Evolutionary conservation across 92 coral and sea anemone species (phyloP), one percentile per base, ranked within the genome.

Genomic region (Epizoanthus fatuus): DNA sequence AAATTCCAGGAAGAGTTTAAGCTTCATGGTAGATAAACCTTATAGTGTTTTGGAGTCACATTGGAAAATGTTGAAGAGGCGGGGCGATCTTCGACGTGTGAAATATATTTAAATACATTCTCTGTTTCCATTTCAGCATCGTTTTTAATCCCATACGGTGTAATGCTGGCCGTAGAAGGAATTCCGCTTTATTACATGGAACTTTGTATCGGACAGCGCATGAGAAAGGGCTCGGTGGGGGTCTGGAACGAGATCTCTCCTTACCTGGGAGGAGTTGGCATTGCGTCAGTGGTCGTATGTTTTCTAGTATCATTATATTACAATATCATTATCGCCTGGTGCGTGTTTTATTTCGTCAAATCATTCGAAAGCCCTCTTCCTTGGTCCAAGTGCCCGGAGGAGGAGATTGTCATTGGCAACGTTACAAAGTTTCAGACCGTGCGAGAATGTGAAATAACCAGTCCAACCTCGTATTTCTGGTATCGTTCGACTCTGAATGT

Each of bases 241-340:
- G 99, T 97, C n/a, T 97, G 99, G 99, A 95, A 90, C 91, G 98
- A 97, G 86, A 97, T 97, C 55, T 95, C 98, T 2, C 99, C 99
- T 7, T 97, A 97, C 89, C 88, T 97, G 37, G 99, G 99, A 11
- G 99, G 99, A 15, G 87, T 97, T 13, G 99, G 99, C 38, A 81
- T 95, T 4, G 96, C 99, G 0, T 93, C 98, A 6, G 98, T 97
- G 51, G 98, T 95, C 39, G 99, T 97, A 2, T 97, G 99, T 74
- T 97, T 97, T 55, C 81, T 97, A 35, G 99, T 97, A 16, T 95
- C 98, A 42, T 83, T 97, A 37, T 97, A 97, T 71, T 97, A 97
- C 81, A 97, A 97, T 83, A 93, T 97, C 39, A 95, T 97, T 72
- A 95, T 97, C 29, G 98, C 98, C 10, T 95, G 99, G 98, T 97